Evolutionary conservation across 2,888 invertebrate genomes (phyloP), one percentile per base, ranked within the genome.

Genomic region (Romanomermis culicivorax): DNA sequence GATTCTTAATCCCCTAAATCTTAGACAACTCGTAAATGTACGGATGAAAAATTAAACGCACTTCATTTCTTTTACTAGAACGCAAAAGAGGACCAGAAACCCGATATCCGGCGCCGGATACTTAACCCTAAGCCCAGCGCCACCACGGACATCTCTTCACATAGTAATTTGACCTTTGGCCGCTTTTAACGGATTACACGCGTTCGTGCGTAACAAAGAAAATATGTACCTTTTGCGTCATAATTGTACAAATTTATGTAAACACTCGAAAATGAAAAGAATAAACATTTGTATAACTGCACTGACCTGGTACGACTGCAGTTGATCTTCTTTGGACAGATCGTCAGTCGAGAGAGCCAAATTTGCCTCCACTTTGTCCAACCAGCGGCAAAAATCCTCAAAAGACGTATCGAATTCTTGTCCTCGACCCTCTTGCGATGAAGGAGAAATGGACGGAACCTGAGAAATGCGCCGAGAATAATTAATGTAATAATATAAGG

Each of bases 331-430:
- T 3, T 27, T 25, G 4, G 52, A 7, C 3, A 52, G 26, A 25
- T 43, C 52, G 25, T 43, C 52, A 7, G 64, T 64, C 24, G 68
- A 61, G 30, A 70, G 60, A 51, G 66, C 67, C 24, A 69, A 60
- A 1, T 65, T 66, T 23, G 68, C 62, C 58, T 68, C 69, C 1
- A 66, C 64, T 57, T 64, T 63, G 49, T 68, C 66, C 56, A 70
- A 64, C 70, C 70, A 70, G 29, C 68, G 66, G 27, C 59, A 57
- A 48, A 69, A 58, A 47, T 60, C 61, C 56, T 61, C 62, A 36
- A 65, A 58, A 52, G 65, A 63, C 29, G 59, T 55, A n/a, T 69
- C 68, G 62, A 68, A 36, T 17, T 67, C 57, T 69, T 64, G 20
- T 11, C 51, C n/a, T n/a, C n/a, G n/a, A n/a, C 7, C 27, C 49